Base-by-base conservation (phyloP, 2,113 vertebrate species). In the Callospermophilus lateralis region DNA sequence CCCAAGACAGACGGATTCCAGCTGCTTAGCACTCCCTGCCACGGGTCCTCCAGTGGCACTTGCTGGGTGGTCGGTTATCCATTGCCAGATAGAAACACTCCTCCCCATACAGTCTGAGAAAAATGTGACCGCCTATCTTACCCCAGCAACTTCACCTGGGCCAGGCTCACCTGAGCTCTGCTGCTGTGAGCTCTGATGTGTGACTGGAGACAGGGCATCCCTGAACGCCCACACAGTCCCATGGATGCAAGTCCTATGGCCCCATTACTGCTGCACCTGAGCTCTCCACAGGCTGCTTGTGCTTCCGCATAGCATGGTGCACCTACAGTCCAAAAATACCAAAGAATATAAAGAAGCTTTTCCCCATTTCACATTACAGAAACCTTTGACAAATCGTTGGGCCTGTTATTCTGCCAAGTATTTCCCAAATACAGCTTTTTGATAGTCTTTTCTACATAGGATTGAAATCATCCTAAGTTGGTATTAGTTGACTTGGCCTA, bases 1-100 rank as follows among this genome's bases (percentile, higher is more conserved):
- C 16, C 2, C 12, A 70, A 61, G 1, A 17, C 24, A 4, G 24
- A 17, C 0, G 0, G 0, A 6, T 20, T 4, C 5, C 9, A 28
- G 12, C 20, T 45, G 10, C 2, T 34, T 0, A 34, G 24, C 3
- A 0, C 8, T 42, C 55, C 12, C 4, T 12, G 28, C 16, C n/a
- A 22, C 4, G 34, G 16, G 20, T 53, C 76, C 24, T 63, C 30
- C 7, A 53, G 30, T 32, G 4, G 24, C 22, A 19, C 4, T 32
- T 48, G 39, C 7, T n/a, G 12, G 30, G 13, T 63, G 11, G 16
- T 28, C 80, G 5, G 37, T 63, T 3, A 19, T 70, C 45, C 45
- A 8, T 9, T 45, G 45, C 45, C 45, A 45, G 12, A 10, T 34
- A 6, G 15, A 26, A 28, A 10, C 48, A 37, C 48, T 32, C 24